Evolutionary conservation across 2,888 invertebrate species (phyloP).

Genomic region (Drosophila pullipes): DNA sequence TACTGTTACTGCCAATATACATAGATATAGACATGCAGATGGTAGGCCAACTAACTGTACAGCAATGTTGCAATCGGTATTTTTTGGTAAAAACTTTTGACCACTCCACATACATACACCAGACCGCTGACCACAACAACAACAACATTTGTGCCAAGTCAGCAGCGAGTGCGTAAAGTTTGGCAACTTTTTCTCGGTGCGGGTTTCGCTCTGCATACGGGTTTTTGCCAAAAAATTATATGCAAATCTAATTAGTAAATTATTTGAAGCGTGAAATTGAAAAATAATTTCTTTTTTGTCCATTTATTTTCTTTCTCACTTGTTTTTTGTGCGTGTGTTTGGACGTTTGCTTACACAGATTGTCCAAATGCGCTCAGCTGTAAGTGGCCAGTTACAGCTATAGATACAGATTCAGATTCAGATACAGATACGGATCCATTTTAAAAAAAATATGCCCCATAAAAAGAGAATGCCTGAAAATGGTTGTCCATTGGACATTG

Average conservation of each 20-base stretch:
- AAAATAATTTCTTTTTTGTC: slow-evolving; percentile 66
- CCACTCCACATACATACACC: slow-evolving; percentile 25
- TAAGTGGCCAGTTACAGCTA: slow-evolving; percentile 57
- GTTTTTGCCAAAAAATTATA: slow-evolving; percentile 71
- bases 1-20: slow-evolving; percentile 8
- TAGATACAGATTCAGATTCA: slow-evolving; percentile 18
- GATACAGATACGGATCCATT: slow-evolving; percentile 18
- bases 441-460: slow-evolving; percentile 1
- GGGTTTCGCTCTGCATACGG: slow-evolving; percentile 31
- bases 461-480: slow-evolving; percentile 19
- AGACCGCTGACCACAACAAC: background rate
- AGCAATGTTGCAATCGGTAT: slow-evolving; percentile 30
- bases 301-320: slow-evolving; percentile 14
- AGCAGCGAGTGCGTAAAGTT: slow-evolving; percentile 60
- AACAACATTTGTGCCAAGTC: slow-evolving; percentile 63
- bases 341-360: slow-evolving; percentile 57
- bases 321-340: slow-evolving; percentile 6
- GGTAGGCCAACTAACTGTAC: slow-evolving; percentile 49
- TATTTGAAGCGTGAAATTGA: slow-evolving; percentile 84
- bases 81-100: slow-evolving; percentile 48
- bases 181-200: slow-evolving; percentile 37
- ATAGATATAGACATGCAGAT: background rate
- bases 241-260: slow-evolving; percentile 84
- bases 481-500: slow-evolving; percentile 20
- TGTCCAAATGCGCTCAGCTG: slow-evolving; percentile 69